Evolutionary conservation across 2,888 invertebrate genomes (phyloP), one percentile per base, ranked within the genome.

Genomic region (Trypoxylon attenuatum): DNA sequence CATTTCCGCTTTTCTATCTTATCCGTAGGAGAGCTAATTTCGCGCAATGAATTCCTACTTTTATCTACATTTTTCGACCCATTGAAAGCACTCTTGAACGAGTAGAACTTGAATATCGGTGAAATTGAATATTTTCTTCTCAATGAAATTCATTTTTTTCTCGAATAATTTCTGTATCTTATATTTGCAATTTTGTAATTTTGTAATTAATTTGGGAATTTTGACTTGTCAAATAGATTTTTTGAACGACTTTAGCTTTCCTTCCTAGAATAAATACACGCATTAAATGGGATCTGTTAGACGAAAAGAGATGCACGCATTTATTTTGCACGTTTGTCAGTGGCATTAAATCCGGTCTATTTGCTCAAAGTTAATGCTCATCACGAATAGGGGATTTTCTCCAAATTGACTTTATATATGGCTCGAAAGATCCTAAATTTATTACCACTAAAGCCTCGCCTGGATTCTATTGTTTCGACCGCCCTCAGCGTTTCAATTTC

Each of bases 381-480:
- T 62, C 38, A 33, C 27, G 47, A 57, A 52, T 29, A 33, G 21
- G 33, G 62, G 57, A 47, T 57, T 57, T 49, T 29, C 42, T 27
- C 47, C 15, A 51, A 57, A 62, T 62, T 51, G 57, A 57, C 52
- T 33, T 53, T 27, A 23, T 52, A 57, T 33, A 33, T 33, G 57
- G 62, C 57, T 33, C 13, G 10, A 25, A 52, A 42, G 57, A 62
- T 62, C 62, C 62, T 6, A 53, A 62, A 62, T 62, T 62, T 62
- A 62, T 62, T 42, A 52, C 41, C 47, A 52, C 29, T 62, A 52
- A 52, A 62, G 57, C 52, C 52, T 49, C 27, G 15, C 16, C 15
- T 33, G 42, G 47, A 57, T 57, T 33, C 33, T 33, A 33, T 10
- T 33, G 33, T 33, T 10, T 33, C 25, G 54, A n/a, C 47, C 45